Evolutionary conservation across 2,113 vertebrate species (phyloP).

Genomic region (Podarcis muralis): DNA sequence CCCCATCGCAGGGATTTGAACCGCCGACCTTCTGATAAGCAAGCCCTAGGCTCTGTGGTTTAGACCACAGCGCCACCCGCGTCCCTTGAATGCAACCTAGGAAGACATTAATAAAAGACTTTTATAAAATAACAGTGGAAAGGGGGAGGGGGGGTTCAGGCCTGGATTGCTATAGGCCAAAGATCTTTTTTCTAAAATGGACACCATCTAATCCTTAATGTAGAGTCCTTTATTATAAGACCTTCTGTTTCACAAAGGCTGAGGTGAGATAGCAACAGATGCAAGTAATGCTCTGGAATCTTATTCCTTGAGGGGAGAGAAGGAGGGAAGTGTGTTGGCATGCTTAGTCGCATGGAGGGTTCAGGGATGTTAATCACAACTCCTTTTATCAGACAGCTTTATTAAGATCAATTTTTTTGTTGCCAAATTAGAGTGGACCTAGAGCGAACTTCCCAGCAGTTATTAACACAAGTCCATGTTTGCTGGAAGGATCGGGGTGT

Average conservation of each 20-base stretch:
- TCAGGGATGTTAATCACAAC: constrained; percentile 79
- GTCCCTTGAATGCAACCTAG: too few relatives aligned
- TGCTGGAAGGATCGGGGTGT: constrained; percentile 83
- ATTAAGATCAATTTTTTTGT: constrained; percentile 86
- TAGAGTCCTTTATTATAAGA: constrained; percentile 26
- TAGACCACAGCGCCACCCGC: too few relatives aligned
- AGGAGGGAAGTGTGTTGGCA: constrained; percentile 46
- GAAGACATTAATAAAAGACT: constrained; percentile 9
- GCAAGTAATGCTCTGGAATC: constrained; percentile 54
- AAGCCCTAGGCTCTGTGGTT: too few relatives aligned
- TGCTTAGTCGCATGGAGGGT: constrained; percentile 53
- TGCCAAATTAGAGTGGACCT: constrained; percentile 82
- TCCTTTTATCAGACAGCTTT: constrained; percentile 86
- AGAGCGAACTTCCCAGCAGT: constrained; percentile 84
- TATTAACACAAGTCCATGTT: constrained; percentile 79
- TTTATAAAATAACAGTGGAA: background rate
- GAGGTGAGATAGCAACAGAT: constrained; percentile 55
- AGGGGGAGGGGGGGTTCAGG: background rate
- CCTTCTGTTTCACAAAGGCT: constrained; percentile 21
- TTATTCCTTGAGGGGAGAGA: constrained; percentile 54
- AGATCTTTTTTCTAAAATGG: background rate
- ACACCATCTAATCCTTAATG: background rate
- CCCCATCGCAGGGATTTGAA: too few relatives aligned
- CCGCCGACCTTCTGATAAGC: too few relatives aligned
- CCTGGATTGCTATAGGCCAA: background rate